phyloP scores from a whole-genome alignment of 2,113 vertebrate genomes.

The Euleptes europaea region DNA sequence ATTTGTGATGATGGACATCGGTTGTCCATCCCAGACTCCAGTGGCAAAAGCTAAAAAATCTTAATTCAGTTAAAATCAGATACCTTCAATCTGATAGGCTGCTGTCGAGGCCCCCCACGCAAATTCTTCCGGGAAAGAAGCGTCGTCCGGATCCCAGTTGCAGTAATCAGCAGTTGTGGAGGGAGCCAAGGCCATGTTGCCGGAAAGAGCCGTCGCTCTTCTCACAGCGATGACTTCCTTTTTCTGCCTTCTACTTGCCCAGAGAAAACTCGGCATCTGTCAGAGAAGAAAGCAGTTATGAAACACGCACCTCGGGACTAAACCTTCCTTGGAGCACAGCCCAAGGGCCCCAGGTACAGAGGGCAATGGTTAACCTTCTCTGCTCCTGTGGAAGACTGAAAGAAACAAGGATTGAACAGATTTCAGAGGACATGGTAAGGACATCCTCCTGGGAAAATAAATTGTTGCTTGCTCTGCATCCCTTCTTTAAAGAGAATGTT shows the following conservation, averaged over 20 bases:
- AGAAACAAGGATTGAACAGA: conserved; percentile 16
- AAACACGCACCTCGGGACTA: conserved; percentile 15
- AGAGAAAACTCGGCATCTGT: conserved; percentile 31
- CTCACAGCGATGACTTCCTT: conserved; percentile 8
- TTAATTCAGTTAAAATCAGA: neutral
- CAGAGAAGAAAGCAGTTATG: conserved; percentile 44
- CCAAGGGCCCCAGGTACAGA: conserved; percentile 43
- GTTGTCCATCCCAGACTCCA: neutral
- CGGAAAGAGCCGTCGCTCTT: neutral
- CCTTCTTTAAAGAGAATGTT: neutral
- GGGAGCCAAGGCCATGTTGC: neutral
- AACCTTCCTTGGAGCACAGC: neutral
- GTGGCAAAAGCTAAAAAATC: neutral
- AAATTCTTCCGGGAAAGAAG: conserved; percentile 82
- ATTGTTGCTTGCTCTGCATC: neutral
- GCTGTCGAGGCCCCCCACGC: conserved; percentile 82
- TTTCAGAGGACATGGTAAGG: neutral
- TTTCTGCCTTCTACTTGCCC: conserved; percentile 33
- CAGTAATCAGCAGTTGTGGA: conserved; percentile 34
- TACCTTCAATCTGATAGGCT: conserved; percentile 89
- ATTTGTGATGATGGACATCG: neutral
- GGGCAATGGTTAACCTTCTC: neutral
- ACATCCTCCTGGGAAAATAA: neutral
- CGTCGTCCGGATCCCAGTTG: neutral
- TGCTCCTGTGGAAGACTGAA: neutral